A percentile compares a stretch with the other conserved stretches of the same genome.
Evolutionary conservation across 2,797 vertebrate genomes (phyloP).

Genomic region (Clarias pachynema): DNA sequence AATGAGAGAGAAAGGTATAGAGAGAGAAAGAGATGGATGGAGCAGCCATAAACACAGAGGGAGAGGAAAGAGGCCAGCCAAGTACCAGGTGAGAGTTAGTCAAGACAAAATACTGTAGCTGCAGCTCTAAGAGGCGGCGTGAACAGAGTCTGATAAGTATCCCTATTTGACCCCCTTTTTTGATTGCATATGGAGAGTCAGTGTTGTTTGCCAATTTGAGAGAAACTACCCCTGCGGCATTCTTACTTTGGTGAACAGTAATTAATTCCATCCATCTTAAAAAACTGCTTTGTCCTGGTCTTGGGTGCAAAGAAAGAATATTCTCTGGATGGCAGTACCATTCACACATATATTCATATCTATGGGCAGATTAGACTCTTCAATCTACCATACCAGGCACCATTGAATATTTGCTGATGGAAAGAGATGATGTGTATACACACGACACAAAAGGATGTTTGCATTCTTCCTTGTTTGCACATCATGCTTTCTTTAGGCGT

Average conservation of each 20-base stretch:
- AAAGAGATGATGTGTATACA: background rate
- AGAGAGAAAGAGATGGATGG: background rate
- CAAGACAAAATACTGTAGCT: constrained; percentile 7
- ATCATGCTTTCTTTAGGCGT: background rate
- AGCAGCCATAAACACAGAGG: background rate
- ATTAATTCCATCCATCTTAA: constrained; percentile 24
- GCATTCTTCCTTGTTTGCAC: background rate
- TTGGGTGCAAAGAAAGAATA: background rate
- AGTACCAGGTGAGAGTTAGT: constrained; percentile 4
- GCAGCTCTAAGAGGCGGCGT: background rate
- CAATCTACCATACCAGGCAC: background rate
- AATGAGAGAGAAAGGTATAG: background rate
- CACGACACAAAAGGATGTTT: background rate
- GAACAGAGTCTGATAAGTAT: background rate
- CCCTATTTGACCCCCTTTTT: constrained; percentile 4
- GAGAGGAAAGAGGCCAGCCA: background rate
- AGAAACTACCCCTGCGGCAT: constrained; percentile 1
- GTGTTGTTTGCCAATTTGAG: constrained; percentile 5
- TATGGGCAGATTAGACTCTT: background rate
- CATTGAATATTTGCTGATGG: background rate
- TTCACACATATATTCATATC: background rate
- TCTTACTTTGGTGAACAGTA: constrained; percentile 8
- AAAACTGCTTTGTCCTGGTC: constrained; percentile 4
- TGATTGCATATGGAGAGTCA: constrained; percentile 15
- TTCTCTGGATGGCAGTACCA: background rate